phyloP scores from a whole-genome alignment of 2,113 vertebrate species.

The Labrus mixtus region DNA sequence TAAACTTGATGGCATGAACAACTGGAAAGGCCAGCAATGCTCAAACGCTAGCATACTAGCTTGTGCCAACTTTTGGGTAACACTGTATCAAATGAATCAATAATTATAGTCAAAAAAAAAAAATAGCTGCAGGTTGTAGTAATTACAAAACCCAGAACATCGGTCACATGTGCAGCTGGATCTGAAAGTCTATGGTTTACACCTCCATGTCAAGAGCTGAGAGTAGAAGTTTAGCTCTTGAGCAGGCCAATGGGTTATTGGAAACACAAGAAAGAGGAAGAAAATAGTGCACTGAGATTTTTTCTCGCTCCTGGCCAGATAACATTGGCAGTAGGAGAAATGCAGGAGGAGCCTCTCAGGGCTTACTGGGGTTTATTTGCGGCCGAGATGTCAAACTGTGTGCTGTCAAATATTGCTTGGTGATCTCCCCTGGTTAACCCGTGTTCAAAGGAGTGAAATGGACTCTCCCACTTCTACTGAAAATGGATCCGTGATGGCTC shows the following conservation, averaged over 20 bases:
- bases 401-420: conserved; percentile 54
- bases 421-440: conserved; percentile 69
- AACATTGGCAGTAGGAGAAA: conserved; percentile 54
- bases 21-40: no score
- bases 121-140: not conserved
- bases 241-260: conserved; percentile 45
- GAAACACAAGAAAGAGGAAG: conserved; percentile 38
- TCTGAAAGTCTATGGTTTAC: conserved; percentile 40
- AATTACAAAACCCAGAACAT: not conserved
- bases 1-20: not conserved
- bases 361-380: conserved; percentile 58
- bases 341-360: conserved; percentile 43
- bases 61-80: not conserved
- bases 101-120: conserved; percentile 3
- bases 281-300: conserved; percentile 17
- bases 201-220: conserved; percentile 1
- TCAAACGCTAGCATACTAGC: no score
- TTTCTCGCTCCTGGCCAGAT: conserved; percentile 53
- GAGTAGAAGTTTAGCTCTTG: conserved; percentile 33
- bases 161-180: conserved; percentile 19
- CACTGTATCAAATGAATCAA: not conserved
- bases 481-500: conserved; percentile 41
- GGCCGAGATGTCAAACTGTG: conserved; percentile 64
- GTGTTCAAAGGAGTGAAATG: conserved; percentile 67
- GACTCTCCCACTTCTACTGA: conserved; percentile 41